These are phyloP conservation scores for Benitochromis conjunctus DNA, from an alignment of 2,113 vertebrate species.

Conservation along the genomic window DNA sequence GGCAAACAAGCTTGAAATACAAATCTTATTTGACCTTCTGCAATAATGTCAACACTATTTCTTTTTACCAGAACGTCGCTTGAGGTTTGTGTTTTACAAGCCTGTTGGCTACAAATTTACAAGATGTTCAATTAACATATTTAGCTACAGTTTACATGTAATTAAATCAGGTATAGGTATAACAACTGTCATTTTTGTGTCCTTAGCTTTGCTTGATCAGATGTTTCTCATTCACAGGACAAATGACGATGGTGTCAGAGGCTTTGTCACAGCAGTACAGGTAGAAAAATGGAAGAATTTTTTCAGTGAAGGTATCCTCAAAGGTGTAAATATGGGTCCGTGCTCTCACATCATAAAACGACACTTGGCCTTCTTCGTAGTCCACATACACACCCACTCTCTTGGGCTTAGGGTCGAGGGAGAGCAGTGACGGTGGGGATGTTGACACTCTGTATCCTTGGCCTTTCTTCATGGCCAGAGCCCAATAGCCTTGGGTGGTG, in stretches of 20 bases:
- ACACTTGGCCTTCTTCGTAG: slow-evolving; percentile 82
- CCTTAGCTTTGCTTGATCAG: slow-evolving; percentile 57
- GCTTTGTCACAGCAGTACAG: slow-evolving; percentile 79
- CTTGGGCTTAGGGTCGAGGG: slow-evolving; percentile 67
- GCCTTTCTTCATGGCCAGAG: slow-evolving; percentile 76
- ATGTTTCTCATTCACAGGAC: slow-evolving; percentile 39
- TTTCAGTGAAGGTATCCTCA: slow-evolving; percentile 77
- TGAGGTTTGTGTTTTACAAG: not conserved
- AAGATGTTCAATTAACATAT: not conserved
- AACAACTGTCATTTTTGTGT: not conserved
- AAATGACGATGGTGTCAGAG: slow-evolving; percentile 70
- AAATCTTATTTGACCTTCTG: not conserved
- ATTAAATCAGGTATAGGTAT: not conserved
- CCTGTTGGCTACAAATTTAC: not conserved
- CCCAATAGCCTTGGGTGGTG: slow-evolving; percentile 75
- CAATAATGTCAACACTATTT: not conserved
- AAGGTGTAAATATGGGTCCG: slow-evolving; percentile 80
- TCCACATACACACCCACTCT: slow-evolving; percentile 84
- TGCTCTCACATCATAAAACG: slow-evolving; percentile 81
- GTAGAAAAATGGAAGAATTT: slow-evolving; percentile 83
- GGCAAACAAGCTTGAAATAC: not conserved
- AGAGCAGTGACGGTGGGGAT: slow-evolving; percentile 60
- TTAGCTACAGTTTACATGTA: not conserved
- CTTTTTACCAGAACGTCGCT: not conserved
- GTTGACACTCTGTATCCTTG: slow-evolving; percentile 72